Percentiles rank a stretch among this genome's conserved stretches.
Evolutionary conservation across 2,888 invertebrate species (phyloP).

Genomic region (Napeogenes inachia): DNA sequence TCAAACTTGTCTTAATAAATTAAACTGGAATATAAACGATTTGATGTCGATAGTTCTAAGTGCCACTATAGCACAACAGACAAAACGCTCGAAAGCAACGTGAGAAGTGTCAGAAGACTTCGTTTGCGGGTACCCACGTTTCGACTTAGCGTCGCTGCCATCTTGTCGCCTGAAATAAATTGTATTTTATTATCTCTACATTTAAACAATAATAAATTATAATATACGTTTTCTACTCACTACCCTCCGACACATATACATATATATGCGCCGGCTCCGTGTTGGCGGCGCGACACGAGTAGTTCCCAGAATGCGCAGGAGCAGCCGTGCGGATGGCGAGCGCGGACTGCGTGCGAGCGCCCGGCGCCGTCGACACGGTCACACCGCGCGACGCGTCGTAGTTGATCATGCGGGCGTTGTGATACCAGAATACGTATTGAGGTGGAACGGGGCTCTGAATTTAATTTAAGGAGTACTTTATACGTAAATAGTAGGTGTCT

Average conservation of each 20-base stretch:
- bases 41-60: neutral
- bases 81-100: slow-evolving; percentile 15
- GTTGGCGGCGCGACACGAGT: slow-evolving; percentile 93
- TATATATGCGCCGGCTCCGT: slow-evolving; percentile 92
- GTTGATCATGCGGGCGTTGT: slow-evolving; percentile 96
- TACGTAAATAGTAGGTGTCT: too few relatives aligned
- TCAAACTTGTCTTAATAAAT: slow-evolving; percentile 6
- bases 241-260: slow-evolving; percentile 94
- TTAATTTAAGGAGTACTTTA: too few relatives aligned
- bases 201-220: too few relatives aligned
- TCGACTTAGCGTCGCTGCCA: slow-evolving; percentile 91
- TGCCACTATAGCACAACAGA: neutral
- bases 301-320: slow-evolving; percentile 90
- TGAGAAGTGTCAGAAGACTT: slow-evolving; percentile 16
- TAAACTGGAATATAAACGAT: slow-evolving; percentile 4
- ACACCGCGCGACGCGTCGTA: slow-evolving; percentile 91
- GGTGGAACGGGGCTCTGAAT: slow-evolving; percentile 92
- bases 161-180: slow-evolving; percentile 85
- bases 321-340: slow-evolving; percentile 87
- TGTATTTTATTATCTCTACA: too few relatives aligned
- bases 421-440: slow-evolving; percentile 97
- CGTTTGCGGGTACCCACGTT: slow-evolving; percentile 67
- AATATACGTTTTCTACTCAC: slow-evolving; percentile 44
- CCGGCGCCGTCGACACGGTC: slow-evolving; percentile 89
- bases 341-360: slow-evolving; percentile 89